phyloP scores from a whole-genome alignment of 1,140 invertebrate species.

The Notospermus geniculatus region DNA sequence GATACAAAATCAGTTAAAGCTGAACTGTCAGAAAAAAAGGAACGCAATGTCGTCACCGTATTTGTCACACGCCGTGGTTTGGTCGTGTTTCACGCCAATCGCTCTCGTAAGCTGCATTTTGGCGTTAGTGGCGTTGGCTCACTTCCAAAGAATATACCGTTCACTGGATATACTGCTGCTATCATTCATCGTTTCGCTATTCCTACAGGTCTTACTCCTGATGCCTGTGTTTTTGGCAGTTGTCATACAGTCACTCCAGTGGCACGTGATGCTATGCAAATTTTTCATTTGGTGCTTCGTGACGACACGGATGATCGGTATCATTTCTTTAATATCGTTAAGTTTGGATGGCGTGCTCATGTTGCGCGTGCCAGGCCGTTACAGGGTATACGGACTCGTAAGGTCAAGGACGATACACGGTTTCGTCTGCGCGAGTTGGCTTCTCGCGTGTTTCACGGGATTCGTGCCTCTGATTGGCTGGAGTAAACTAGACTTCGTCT shows the following conservation, averaged over 20 bases:
- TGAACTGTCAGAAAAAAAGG: no score
- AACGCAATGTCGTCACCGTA: neutral
- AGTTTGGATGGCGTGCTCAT: constrained; percentile 1
- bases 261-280: constrained; percentile 4
- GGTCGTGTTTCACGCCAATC: neutral
- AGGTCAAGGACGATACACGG: neutral
- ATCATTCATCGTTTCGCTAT: neutral
- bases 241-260: neutral
- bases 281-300: constrained; percentile 7
- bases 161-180: constrained; percentile 3
- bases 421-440: neutral
- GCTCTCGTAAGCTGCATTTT: neutral
- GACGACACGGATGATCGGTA: constrained; percentile 3
- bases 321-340: constrained; percentile 3
- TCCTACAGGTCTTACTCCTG: neutral
- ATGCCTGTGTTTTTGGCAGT: neutral
- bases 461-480: neutral
- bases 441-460: constrained; percentile 6
- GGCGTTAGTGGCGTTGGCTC: neutral
- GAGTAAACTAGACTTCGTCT: neutral
- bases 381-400: neutral
- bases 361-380: constrained; percentile 3
- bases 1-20: no score
- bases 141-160: neutral
- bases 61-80: neutral